These are phyloP conservation scores for Orthosia gothica DNA, from an alignment of 2,888 invertebrate species.

Conservation along the genomic window DNA sequence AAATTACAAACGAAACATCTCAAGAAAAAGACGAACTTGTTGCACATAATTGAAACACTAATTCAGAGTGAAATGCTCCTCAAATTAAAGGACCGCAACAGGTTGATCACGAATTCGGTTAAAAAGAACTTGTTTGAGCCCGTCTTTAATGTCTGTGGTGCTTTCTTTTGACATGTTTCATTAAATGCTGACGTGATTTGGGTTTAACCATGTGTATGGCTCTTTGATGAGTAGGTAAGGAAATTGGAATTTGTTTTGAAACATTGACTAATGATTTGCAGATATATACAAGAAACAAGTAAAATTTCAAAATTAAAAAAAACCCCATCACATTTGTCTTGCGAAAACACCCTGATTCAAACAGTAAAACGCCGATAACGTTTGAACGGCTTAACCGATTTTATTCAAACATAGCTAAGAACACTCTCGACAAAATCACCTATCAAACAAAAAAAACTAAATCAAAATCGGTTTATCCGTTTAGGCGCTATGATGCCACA, in stretches of 20 bases:
- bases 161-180: constrained; percentile 16
- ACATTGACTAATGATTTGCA: no score
- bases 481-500: no score
- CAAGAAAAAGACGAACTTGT: neutral
- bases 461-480: no score
- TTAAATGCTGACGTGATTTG: constrained; percentile 27
- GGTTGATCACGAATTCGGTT: constrained; percentile 16
- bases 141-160: neutral
- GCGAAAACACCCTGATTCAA: no score
- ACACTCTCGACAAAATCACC: no score
- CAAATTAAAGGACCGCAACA: constrained; percentile 41
- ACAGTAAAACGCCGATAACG: no score
- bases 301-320: no score
- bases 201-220: constrained; percentile 10
- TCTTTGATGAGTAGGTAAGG: neutral
- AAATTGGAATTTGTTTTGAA: neutral
- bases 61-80: constrained; percentile 17
- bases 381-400: no score
- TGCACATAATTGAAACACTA: constrained; percentile 31
- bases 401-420: no score
- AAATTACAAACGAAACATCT: neutral
- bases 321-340: no score
- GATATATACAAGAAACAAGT: no score
- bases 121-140: constrained; percentile 49
- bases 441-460: no score